Evolutionary conservation across 2,888 invertebrate genomes (phyloP), one percentile per base, ranked within the genome.

Genomic region (Spicauda simplicius): DNA sequence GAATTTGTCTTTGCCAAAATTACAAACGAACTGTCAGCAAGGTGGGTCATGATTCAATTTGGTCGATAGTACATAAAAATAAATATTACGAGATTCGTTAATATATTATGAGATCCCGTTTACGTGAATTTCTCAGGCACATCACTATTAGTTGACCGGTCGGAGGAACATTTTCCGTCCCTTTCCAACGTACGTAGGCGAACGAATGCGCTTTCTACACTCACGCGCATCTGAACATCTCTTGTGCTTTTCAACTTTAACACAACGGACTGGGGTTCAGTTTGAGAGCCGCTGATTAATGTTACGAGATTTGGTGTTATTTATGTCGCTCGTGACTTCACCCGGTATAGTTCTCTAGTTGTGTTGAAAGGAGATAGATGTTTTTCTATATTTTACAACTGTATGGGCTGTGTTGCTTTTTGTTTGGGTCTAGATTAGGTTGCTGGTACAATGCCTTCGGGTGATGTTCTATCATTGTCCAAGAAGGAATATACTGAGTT

Each of bases 301-400:
- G 57, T 76, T 69, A 75, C 71, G 74, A 85, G 84, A 88, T 86
- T 83, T 80, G 79, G 73, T 80, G 83, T 87, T 87, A 91, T 91
- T 91, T 90, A 91, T 89, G 86, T 86, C 82, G 80, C 77, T 91
- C 92, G 92, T 92, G 92, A 92, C 90, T 87, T 77, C 83, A 83
- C 83, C 82, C 83, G 84, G 86, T 87, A 87, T 86, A 83, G 83
- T 85, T 86, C 82, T 80, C 77, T 81, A 82, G 75, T 70, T 69
- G 76, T 80, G 88, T 87, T 86, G 87, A 89, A 88, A 88, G 82
- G 85, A 84, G 83, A 85, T 84, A 84, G 81, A 78, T 73, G 76
- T 79, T 79, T 70, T 73, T 60, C 68, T 62, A 59, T 69, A 64
- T 53, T 25, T 14, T 16, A 56, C 12, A 12, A 37, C 12, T 37